Evolutionary conservation across 2,797 vertebrate genomes (phyloP).

Genomic region (Austrolebias charrua): DNA sequence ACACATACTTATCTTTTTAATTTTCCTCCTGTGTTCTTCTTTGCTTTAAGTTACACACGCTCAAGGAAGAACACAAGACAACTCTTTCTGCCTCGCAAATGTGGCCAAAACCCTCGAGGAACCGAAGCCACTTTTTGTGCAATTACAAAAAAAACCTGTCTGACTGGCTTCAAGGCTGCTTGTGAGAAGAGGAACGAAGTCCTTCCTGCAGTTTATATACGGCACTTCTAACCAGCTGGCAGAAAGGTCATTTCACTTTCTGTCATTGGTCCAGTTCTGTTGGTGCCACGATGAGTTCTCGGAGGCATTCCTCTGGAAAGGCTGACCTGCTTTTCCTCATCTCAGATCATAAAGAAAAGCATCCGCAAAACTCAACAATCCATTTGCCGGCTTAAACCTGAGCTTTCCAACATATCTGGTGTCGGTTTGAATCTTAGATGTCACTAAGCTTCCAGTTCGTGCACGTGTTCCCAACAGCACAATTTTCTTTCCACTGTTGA

Average conservation of each 20-base stretch:
- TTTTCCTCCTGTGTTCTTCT: slow-evolving; percentile 10
- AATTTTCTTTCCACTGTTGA: slow-evolving; percentile 64
- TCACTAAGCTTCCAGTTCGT: slow-evolving; percentile 29
- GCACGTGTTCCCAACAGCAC: slow-evolving; percentile 53
- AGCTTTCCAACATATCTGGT: slow-evolving; percentile 5
- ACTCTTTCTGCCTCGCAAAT: slow-evolving; percentile 55
- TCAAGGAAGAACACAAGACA: slow-evolving; percentile 45
- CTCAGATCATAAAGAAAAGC: background rate
- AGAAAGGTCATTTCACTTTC: slow-evolving; percentile 42
- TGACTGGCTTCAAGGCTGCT: slow-evolving; percentile 73
- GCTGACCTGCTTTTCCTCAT: slow-evolving; percentile 1
- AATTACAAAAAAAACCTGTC: slow-evolving; percentile 81
- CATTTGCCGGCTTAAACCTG: background rate
- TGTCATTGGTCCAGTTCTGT: slow-evolving; percentile 8
- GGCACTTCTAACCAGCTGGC: slow-evolving; percentile 40
- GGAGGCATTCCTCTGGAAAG: slow-evolving; percentile 12
- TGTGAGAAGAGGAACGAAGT: slow-evolving; percentile 58
- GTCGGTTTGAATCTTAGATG: slow-evolving; percentile 13
- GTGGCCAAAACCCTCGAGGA: slow-evolving; percentile 75
- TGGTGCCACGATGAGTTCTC: slow-evolving; percentile 2
- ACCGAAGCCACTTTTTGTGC: slow-evolving; percentile 78
- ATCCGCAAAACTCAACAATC: slow-evolving; percentile 1
- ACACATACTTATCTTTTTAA: background rate
- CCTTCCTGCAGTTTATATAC: slow-evolving; percentile 46
- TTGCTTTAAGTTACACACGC: slow-evolving; percentile 13